phyloP scores from a whole-genome alignment of 30 jellyfish, hydroid and myxozoan species.

The Chrysaora quinquecirrha region DNA sequence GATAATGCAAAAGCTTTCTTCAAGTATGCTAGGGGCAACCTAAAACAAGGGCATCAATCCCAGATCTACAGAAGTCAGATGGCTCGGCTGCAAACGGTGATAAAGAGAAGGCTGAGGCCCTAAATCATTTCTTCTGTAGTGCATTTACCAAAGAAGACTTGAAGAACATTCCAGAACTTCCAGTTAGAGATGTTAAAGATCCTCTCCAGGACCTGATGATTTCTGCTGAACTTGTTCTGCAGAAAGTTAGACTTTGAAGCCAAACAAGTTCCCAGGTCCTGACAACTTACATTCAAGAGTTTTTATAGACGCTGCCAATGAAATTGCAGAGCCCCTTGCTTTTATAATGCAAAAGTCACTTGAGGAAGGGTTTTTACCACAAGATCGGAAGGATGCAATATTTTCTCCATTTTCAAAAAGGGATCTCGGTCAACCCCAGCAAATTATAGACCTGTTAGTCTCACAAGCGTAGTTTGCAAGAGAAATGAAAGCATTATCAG shows the following conservation, averaged over 20 bases:
- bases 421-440: conserved; percentile 17
- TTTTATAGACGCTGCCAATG: conserved; percentile 19
- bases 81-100: not conserved
- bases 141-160: conserved; percentile 35
- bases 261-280: conserved; percentile 36
- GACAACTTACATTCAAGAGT: conserved; percentile 27
- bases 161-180: conserved; percentile 16
- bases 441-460: conserved; percentile 43
- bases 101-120: conserved; percentile 30
- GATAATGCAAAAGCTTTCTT: conserved; percentile 43
- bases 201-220: conserved; percentile 4
- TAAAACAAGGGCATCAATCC: conserved; percentile 14
- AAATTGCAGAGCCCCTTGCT: conserved; percentile 38
- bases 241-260: conserved; percentile 6
- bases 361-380: conserved; percentile 39
- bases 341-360: conserved; percentile 18
- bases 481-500: conserved; percentile 32
- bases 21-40: conserved; percentile 34
- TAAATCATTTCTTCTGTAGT: conserved; percentile 7
- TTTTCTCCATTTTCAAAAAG: conserved; percentile 30
- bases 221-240: conserved; percentile 19
- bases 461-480: conserved; percentile 38
- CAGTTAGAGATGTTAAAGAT: not conserved
- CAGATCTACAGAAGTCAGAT: conserved; percentile 35
- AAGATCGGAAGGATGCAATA: conserved; percentile 31